These are phyloP conservation scores for Mus spicilegus DNA, from an alignment of 2,113 vertebrate genomes.

Conservation along the genomic window DNA sequence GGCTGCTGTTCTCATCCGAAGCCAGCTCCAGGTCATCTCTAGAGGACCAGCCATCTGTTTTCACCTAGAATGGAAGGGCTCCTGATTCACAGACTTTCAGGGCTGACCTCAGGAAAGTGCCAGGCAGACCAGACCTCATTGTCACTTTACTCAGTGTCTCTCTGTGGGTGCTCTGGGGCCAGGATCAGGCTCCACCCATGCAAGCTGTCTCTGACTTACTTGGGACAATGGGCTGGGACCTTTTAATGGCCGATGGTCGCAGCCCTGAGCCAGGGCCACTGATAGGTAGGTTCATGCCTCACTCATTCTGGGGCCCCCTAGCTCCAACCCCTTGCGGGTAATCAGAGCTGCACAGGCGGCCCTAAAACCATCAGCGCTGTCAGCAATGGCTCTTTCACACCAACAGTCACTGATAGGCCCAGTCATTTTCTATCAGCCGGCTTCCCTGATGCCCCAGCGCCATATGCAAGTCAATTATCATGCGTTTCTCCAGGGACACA, in stretches of 20 bases:
- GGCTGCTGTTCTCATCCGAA: neutral
- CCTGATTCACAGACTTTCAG: neutral
- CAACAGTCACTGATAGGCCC: slow-evolving; percentile 22
- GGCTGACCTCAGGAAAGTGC: neutral
- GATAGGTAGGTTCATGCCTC: neutral
- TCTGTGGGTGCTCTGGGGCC: neutral
- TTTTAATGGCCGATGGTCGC: neutral
- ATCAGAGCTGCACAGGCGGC: neutral
- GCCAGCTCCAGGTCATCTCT: neutral
- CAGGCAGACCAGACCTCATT: neutral
- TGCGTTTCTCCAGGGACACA: neutral
- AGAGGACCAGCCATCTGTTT: fast-evolving
- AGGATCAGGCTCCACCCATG: neutral
- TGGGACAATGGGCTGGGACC: neutral
- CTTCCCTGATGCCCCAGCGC: fast-evolving
- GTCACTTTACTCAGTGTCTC: neutral
- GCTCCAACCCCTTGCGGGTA: too few species aligned
- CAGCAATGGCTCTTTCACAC: neutral
- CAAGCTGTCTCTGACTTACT: neutral
- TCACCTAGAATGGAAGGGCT: neutral
- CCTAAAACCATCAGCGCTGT: neutral
- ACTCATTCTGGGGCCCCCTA: neutral
- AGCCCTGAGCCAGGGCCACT: neutral
- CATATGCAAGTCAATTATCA: neutral
- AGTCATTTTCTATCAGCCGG: neutral